Evolutionary conservation across 2,113 vertebrate species (phyloP), one percentile per base, ranked within the genome.

Genomic region (Tupaia tana): DNA sequence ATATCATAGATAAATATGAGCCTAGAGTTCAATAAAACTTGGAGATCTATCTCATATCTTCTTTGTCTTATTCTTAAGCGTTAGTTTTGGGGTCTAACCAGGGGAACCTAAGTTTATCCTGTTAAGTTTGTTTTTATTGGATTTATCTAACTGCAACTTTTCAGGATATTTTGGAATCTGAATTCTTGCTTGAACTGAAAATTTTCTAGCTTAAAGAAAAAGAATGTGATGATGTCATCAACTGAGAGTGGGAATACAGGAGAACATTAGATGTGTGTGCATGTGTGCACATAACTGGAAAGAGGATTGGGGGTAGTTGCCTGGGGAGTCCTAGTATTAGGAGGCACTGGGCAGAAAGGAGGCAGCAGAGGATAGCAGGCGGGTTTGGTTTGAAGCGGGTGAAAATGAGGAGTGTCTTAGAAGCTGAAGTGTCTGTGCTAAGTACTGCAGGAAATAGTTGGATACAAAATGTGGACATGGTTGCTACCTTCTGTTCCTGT

Each of bases 141-240:
- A 56, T 61, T 94, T 95, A 63, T 18, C 79, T 83, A 93, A 92
- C 18, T 85, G 78, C 43, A 91, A 15, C 25, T 79, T 91, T 78
- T 88, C 63, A 71, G 84, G 58, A 22, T 83, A 83, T 67, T 66
- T 88, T 88, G 70, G 43, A 84, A 0, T 92, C 61, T 70, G 58
- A 69, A 54, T 82, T 96, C 63, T 92, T 88, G 67, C 22, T 80
- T 27, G 56, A n/a, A 64, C 82, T 59, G 22, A 52, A 89, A 56
- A n/a, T 86, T 86, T 95, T 79, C 59, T 59, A 27, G 54, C 13
- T 80, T 90, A 78, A 73, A 61, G 77, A 74, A 52, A 31, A 86
- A 59, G 4, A 90, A 70, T 77, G 27, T 94, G 80, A 74, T 88
- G 52, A 67, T 86, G 67, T 43, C 9, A 31, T 88, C n/a, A 87